Base-by-base conservation (phyloP, 1,140 invertebrate species). In the Vanessa tameamea region DNA sequence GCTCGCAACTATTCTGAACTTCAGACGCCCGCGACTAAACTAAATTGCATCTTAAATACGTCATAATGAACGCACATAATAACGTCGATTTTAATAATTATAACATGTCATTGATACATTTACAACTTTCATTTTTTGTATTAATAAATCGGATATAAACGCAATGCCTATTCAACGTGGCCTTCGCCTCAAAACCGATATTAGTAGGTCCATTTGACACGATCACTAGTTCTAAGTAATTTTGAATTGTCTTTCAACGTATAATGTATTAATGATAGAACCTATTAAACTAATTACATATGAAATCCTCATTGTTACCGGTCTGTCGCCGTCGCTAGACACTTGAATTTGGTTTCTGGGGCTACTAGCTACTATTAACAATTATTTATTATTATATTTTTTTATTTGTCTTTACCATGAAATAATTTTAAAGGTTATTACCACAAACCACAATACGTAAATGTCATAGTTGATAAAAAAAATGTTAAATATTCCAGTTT, bases 1-100 rank as follows among this genome's bases (percentile, higher is more conserved):
- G 81, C 83, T 85, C 59, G 77, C 79, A 78, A 76, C 78, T 85
- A 84, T 85, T 87, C 79, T 86, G 83, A 87, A 90, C 81, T 88
- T 88, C 79, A 87, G 77, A 75, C 64, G 77, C 74, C 64, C 72
- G 57, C 51, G 53, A 76, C 53, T 50, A 68, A 53, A 72, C 72
- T 72, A 50, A 72, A 78, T 68, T 64, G 16, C 69, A 59, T 68
- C 48, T 61, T 73, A 68, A 15, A 53, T 67, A 31, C 63, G 50
- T 74, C 61, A 47, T 70, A 50, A 15, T 15, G 31, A n/a, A 13
- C 50, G 47, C 61, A 47, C 15, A 43, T 64, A 53, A 53, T 59
- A 14, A 64, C 37, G 23, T 55, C 9, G 31, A 64, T 8, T 50
- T 20, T 70, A 50, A 20, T 20, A 20, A 50, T 63, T 61, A 63